Evolutionary conservation across 2,888 invertebrate species (phyloP).

Genomic region (Luffia ferchaultella): DNA sequence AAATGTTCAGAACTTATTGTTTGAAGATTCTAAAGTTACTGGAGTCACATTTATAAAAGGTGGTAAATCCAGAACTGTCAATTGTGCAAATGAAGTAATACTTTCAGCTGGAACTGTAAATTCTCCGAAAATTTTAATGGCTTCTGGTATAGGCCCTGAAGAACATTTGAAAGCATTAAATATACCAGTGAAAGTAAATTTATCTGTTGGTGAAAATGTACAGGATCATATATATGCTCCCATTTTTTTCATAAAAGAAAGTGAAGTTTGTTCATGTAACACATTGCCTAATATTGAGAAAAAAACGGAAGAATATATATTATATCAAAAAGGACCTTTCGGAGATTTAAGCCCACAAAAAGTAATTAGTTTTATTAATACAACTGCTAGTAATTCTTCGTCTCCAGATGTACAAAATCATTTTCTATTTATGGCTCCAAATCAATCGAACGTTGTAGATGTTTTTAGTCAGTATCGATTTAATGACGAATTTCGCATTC

Average conservation of each 20-base stretch:
- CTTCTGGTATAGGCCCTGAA: constrained; percentile 50
- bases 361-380: background rate
- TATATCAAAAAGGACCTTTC: constrained; percentile 45
- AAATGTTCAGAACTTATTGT: constrained; percentile 42
- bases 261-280: background rate
- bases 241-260: background rate
- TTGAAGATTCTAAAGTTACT: constrained; percentile 28
- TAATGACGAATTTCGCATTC: constrained; percentile 56
- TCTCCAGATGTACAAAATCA: background rate
- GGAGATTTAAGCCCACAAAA: constrained; percentile 31
- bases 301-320: constrained; percentile 42
- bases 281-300: constrained; percentile 50
- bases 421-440: constrained; percentile 48
- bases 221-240: constrained; percentile 50
- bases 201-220: constrained; percentile 52
- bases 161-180: constrained; percentile 53
- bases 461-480: constrained; percentile 46
- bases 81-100: constrained; percentile 42
- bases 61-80: constrained; percentile 39
- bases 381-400: background rate
- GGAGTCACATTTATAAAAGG: constrained; percentile 48
- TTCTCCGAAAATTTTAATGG: constrained; percentile 51
- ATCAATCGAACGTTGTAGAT: constrained; percentile 45
- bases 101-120: constrained; percentile 51
- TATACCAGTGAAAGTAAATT: constrained; percentile 34